These are phyloP conservation scores for Dicrostonyx torquatus DNA, from an alignment of 2,797 vertebrate species.

Conservation along the genomic window DNA sequence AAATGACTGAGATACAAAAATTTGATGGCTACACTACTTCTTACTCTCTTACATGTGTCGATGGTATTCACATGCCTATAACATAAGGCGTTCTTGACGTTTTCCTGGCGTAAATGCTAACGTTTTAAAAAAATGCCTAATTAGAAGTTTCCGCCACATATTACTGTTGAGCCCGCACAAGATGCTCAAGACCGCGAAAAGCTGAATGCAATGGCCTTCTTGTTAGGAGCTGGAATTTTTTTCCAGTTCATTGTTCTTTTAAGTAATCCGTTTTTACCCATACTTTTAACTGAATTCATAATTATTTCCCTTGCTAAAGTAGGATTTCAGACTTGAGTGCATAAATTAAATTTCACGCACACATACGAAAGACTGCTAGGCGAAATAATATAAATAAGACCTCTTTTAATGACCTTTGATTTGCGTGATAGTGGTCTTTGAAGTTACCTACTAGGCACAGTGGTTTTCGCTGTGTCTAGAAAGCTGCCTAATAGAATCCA, in stretches of 20 bases:
- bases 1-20: conserved; percentile 5
- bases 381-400: conserved; percentile 32
- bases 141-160: conserved; percentile 58
- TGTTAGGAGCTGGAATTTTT: conserved; percentile 69
- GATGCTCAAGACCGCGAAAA: conserved; percentile 72
- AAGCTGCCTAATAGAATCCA: background rate
- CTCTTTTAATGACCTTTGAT: conserved; percentile 41
- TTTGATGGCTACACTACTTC: background rate
- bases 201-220: conserved; percentile 80
- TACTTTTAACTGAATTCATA: conserved; percentile 57
- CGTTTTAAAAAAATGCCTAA: conserved; percentile 49
- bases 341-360: conserved; percentile 65
- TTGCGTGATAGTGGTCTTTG: background rate
- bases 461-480: background rate
- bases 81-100: background rate
- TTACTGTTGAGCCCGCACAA: conserved; percentile 60
- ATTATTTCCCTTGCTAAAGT: conserved; percentile 45
- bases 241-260: conserved; percentile 75
- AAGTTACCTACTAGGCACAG: conserved; percentile 27
- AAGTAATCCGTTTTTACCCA: conserved; percentile 68
- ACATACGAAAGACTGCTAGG: conserved; percentile 37
- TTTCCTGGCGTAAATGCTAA: conserved; percentile 31
- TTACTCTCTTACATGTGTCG: background rate
- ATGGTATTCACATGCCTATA: background rate
- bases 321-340: conserved; percentile 21